Conservation (phyloP, 2,113 vertebrate genomes). For the Psittacus erithacus region DNA sequence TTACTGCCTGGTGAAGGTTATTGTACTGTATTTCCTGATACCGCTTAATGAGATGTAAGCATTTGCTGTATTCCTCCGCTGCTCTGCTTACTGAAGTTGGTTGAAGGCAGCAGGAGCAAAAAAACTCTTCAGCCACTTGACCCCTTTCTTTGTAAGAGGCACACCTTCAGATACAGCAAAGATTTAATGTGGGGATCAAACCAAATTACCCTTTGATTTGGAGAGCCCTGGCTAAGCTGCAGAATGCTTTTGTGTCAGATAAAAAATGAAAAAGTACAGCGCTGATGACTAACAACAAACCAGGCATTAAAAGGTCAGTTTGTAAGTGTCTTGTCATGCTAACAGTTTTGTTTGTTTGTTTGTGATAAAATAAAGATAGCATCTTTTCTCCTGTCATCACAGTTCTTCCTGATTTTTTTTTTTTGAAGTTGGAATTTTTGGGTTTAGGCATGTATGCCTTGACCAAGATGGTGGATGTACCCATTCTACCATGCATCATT, state of each 20-base stretch:
- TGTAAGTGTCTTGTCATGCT: neutral
- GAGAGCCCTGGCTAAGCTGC: neutral
- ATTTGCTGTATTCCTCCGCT: constrained; percentile 22
- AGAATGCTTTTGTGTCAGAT: neutral
- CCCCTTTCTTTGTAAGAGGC: neutral
- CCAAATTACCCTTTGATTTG: constrained; percentile 18
- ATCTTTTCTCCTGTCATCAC: neutral
- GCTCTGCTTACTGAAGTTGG: neutral
- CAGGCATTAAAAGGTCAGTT: neutral
- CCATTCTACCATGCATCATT: neutral
- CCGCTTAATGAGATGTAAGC: constrained; percentile 13
- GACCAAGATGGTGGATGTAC: neutral
- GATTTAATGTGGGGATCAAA: constrained; percentile 12
- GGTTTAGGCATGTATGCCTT: neutral
- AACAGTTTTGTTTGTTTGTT: neutral
- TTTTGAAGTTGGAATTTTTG: neutral
- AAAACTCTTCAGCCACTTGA: neutral
- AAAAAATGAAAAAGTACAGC: neutral
- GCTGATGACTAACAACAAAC: constrained; percentile 3
- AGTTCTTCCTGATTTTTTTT: neutral
- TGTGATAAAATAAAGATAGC: neutral
- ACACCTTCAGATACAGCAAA: constrained; percentile 10
- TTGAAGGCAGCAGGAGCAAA: neutral
- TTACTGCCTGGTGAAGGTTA: constrained; percentile 39
- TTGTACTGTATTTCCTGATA: constrained; percentile 9